Conservation (phyloP, 2,797 vertebrate genomes). For the Alfaro cultratus region DNA sequence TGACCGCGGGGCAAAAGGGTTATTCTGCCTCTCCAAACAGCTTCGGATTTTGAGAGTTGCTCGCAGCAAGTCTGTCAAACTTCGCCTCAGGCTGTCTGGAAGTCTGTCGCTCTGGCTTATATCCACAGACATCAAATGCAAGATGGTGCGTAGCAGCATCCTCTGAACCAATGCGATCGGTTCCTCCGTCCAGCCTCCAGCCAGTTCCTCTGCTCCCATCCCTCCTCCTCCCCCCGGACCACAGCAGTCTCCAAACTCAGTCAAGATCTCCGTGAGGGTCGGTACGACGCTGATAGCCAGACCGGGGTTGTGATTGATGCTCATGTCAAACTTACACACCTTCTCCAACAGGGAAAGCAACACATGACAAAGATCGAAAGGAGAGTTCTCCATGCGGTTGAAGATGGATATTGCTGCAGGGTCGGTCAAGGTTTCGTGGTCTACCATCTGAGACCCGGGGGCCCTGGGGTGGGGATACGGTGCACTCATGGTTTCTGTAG, state of each 20-base stretch:
- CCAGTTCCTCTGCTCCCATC: conserved; percentile 82
- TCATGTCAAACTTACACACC: conserved; percentile 93
- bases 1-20: conserved; percentile 82
- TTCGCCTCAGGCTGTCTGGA: conserved; percentile 90
- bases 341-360: conserved; percentile 94
- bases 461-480: conserved; percentile 72
- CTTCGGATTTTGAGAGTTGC: conserved; percentile 91
- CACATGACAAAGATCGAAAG: conserved; percentile 94
- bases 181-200: conserved; percentile 92
- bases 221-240: conserved; percentile 70
- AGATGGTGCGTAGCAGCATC: conserved; percentile 92
- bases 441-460: conserved; percentile 67
- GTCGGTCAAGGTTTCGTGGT: conserved; percentile 82
- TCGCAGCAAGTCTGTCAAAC: conserved; percentile 89
- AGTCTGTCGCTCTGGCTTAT: conserved; percentile 85
- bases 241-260: conserved; percentile 90
- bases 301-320: conserved; percentile 89
- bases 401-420: conserved; percentile 83
- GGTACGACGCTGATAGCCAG: conserved; percentile 90
- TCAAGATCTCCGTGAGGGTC: conserved; percentile 92
- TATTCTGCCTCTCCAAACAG: conserved; percentile 85
- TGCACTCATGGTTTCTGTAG: conserved; percentile 69
- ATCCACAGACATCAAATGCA: conserved; percentile 92
- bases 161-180: conserved; percentile 93
- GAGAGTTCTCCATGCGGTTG: conserved; percentile 88